These are phyloP conservation scores for Exaiptasia diaphana DNA, from an alignment of 64 coral and sea anemone genomes.

Conservation along the genomic window DNA sequence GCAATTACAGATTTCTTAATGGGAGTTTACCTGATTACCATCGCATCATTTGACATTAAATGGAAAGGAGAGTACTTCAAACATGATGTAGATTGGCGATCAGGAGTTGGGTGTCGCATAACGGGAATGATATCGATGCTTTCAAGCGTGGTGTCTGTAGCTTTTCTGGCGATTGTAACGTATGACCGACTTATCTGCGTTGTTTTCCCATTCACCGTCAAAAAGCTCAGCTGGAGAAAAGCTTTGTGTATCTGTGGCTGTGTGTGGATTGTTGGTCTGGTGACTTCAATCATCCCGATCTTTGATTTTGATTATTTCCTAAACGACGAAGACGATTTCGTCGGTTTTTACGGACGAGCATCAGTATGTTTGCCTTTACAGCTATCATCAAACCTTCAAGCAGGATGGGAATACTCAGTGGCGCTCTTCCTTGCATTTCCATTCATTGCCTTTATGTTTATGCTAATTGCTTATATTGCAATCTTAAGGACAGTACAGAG, in stretches of 20 bases:
- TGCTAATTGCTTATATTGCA: slow-evolving; percentile 3
- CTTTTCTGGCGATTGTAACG: slow-evolving; percentile 7
- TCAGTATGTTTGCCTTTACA: slow-evolving; percentile 34
- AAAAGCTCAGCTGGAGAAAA: background rate
- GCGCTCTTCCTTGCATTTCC: slow-evolving; percentile 5
- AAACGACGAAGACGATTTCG: background rate
- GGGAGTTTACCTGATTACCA: slow-evolving; percentile 25
- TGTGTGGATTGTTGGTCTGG: background rate
- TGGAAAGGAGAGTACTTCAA: slow-evolving; percentile 46
- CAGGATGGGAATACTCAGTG: slow-evolving; percentile 33
- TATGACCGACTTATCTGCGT: slow-evolving; percentile 21
- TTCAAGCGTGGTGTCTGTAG: slow-evolving; percentile 33
- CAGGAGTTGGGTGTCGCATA: background rate
- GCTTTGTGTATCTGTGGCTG: background rate
- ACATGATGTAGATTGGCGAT: slow-evolving; percentile 36
- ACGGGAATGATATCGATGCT: slow-evolving; percentile 37
- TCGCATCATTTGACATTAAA: slow-evolving; percentile 31
- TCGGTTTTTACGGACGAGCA: slow-evolving; percentile 29
- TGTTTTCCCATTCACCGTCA: slow-evolving; percentile 30
- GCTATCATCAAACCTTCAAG: background rate
- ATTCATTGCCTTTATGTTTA: slow-evolving; percentile 16
- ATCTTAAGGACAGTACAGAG: slow-evolving; percentile 16
- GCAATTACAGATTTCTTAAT: slow-evolving; percentile 34
- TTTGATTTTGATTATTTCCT: background rate
- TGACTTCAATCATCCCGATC: slow-evolving; percentile 24